Conservation (phyloP, 2,113 vertebrate genomes). For the Siphamia tubifer region DNA sequence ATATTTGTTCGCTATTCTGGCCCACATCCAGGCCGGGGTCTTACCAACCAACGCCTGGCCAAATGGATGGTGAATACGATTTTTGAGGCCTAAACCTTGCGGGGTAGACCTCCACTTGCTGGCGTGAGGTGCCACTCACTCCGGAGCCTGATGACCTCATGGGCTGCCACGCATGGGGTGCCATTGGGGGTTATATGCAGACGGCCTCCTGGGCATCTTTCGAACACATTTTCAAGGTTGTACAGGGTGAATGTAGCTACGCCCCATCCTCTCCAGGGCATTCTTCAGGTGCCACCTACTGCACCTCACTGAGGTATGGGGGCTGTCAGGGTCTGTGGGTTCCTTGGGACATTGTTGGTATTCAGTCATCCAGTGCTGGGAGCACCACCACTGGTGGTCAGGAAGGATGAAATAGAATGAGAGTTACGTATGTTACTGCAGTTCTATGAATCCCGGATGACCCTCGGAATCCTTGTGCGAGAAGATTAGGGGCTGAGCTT, state of each 20-base stretch:
- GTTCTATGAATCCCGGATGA: background rate
- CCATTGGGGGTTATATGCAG: background rate
- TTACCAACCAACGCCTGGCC: background rate
- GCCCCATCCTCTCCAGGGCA: background rate
- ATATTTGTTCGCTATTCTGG: background rate
- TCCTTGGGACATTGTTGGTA: no score
- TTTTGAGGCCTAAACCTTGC: no score
- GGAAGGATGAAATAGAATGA: no score
- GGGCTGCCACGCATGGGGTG: background rate
- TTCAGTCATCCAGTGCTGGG: no score
- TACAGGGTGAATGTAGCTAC: no score
- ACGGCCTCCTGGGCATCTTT: background rate
- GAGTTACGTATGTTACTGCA: background rate
- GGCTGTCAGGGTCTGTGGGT: no score
- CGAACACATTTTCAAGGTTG: background rate
- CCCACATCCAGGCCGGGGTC: background rate
- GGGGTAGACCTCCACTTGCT: background rate
- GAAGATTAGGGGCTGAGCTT: background rate
- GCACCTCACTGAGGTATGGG: background rate
- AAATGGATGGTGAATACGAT: background rate
- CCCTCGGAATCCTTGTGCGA: background rate
- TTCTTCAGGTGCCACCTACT: background rate
- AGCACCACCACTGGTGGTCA: no score
- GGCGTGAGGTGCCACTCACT: background rate
- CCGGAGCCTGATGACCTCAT: background rate